Evolutionary conservation across 2,888 invertebrate genomes (phyloP), one percentile per base, ranked within the genome.

Genomic region (Anaspis maculata): DNA sequence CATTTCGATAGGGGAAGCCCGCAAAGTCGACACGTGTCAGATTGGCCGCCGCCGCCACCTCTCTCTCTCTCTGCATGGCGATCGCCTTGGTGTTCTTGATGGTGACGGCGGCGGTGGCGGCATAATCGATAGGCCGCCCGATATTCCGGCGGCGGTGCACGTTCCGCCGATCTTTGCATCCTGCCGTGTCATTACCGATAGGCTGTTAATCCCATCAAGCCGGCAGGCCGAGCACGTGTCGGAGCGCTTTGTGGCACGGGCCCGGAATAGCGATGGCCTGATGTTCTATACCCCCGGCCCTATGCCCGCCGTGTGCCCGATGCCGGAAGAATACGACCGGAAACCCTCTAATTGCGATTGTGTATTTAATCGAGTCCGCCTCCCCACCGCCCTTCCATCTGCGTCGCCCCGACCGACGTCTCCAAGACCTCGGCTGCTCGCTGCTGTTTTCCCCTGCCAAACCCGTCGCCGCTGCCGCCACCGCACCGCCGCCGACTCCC

Each of bases 191-290:
- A 54, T 53, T 54, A 53, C 52, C 46, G 52, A 54, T 52, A 49
- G 51, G 49, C 48, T 48, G 53, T 52, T 54, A 54, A 55, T 52
- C 55, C 51, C 46, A 49, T 54, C 54, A 49, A 52, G 48, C 50
- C 45, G 48, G 48, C 45, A 48, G 44, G 44, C 47, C 46, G 52
- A 49, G 52, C 53, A 52, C 54, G 54, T 54, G 53, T 52, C 49
- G 41, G 46, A 47, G 44, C 50, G 51, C 50, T 53, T 47, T 45
- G 46, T 42, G 27, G 46, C 42, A 51, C 51, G 48, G 41, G 34
- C 39, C 30, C 41, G 42, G 53, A 53, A 52, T 52, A 51, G 37
- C 42, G 36, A 47, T 46, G 42, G 35, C 39, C 5, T 44, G 43
- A 46, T 6, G 19, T 19, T n/a, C n/a, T n/a, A n/a, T n/a, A n/a